Percentiles rank a stretch among this genome's conserved stretches.
These are phyloP conservation scores for Ranitomeya variabilis DNA, from an alignment of 2,113 vertebrate species.

Conservation along the genomic window DNA sequence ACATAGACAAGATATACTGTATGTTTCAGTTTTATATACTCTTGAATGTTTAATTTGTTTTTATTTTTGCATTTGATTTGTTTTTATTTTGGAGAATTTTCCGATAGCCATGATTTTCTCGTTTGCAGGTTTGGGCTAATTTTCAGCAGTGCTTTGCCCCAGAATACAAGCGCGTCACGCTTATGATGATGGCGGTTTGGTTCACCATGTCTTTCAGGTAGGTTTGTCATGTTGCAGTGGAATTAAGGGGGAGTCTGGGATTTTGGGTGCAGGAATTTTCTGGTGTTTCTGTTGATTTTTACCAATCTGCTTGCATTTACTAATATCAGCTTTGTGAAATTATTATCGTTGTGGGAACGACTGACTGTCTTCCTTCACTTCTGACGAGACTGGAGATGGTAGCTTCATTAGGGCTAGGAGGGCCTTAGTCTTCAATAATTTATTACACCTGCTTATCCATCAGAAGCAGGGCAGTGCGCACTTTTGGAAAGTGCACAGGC, in stretches of 20 bases:
- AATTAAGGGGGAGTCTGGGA: too few relatives aligned
- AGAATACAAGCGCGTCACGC: constrained; percentile 87
- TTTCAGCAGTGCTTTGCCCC: constrained; percentile 86
- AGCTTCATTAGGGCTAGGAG: background rate
- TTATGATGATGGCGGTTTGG: constrained; percentile 98
- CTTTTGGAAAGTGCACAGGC: too few relatives aligned
- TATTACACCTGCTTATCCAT: background rate
- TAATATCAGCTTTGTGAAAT: constrained; percentile 8
- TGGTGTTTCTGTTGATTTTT: background rate
- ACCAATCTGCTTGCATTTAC: background rate
- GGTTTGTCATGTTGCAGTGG: background rate
- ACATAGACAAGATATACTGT: too few relatives aligned
- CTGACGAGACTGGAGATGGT: background rate
- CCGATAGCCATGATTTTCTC: background rate
- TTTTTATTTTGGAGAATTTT: background rate
- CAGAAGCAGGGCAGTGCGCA: too few relatives aligned
- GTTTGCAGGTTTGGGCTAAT: constrained; percentile 85
- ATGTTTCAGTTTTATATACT: too few relatives aligned
- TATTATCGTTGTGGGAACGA: background rate
- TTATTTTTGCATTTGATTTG: too few relatives aligned
- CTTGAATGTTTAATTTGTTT: too few relatives aligned
- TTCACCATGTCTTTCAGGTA: constrained; percentile 99
- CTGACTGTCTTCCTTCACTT: constrained; percentile 18
- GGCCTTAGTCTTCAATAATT: background rate
- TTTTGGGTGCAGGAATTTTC: background rate